A percentile compares a stretch with the other conserved stretches of the same genome.
Evolutionary conservation across 1,140 invertebrate species (phyloP).

Genomic region (Caenorhabditis brenneri): DNA sequence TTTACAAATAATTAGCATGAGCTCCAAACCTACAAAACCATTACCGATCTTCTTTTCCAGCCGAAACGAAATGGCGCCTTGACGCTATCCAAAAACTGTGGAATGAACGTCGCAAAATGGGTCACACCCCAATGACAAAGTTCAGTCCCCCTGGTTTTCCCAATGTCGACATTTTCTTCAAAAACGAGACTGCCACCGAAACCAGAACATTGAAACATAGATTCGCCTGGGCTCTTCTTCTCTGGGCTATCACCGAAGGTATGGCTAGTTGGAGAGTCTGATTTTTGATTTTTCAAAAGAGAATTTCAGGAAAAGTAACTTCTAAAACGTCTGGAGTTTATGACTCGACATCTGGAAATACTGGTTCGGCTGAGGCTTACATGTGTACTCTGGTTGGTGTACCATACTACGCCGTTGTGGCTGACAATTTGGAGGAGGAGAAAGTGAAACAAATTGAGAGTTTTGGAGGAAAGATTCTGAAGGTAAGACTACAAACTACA

Average conservation of each 20-base stretch:
- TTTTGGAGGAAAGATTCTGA: slow-evolving; percentile 56
- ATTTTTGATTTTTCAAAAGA: background rate
- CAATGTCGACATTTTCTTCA: slow-evolving; percentile 59
- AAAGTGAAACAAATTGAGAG: slow-evolving; percentile 58
- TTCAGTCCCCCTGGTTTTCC: slow-evolving; percentile 46
- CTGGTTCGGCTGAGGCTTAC: slow-evolving; percentile 62
- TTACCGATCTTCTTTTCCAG: no score
- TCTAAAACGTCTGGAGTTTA: slow-evolving; percentile 60
- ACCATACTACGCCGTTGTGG: slow-evolving; percentile 61
- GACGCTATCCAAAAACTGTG: slow-evolving; percentile 54
- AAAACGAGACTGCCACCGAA: slow-evolving; percentile 56
- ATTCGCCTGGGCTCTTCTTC: slow-evolving; percentile 61
- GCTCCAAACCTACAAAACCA: no score
- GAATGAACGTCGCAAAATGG: slow-evolving; percentile 55
- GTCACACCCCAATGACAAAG: slow-evolving; percentile 54
- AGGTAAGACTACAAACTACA: background rate
- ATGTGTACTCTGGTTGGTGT: slow-evolving; percentile 59
- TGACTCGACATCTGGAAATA: slow-evolving; percentile 64
- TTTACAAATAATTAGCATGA: no score
- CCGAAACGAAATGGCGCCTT: slow-evolving; percentile 46
- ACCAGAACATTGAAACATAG: slow-evolving; percentile 62
- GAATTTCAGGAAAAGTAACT: slow-evolving; percentile 19
- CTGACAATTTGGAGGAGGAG: slow-evolving; percentile 56
- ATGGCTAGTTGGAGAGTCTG: background rate
- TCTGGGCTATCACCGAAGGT: slow-evolving; percentile 62